These are phyloP conservation scores for Tiliacea aurago DNA, from an alignment of 2,888 invertebrate genomes.

Conservation along the genomic window DNA sequence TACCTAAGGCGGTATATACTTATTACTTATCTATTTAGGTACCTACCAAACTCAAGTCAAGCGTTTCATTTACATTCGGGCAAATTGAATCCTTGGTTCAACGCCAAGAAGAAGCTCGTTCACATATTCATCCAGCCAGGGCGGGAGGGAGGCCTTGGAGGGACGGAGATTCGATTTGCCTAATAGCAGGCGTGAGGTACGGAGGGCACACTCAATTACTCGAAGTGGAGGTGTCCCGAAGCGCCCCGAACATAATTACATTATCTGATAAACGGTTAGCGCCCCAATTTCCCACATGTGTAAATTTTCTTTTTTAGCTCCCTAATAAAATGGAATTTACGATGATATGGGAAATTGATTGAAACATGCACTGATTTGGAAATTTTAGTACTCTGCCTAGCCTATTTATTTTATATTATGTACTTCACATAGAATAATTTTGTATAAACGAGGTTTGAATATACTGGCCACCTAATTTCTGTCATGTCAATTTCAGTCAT, in stretches of 20 bases:
- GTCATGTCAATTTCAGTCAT: too few species aligned
- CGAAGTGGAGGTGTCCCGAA: conserved; percentile 88
- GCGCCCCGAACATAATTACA: conserved; percentile 88
- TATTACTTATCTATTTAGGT: conserved; percentile 31
- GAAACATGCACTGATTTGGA: conserved; percentile 53
- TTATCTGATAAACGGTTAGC: conserved; percentile 87
- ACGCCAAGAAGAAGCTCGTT: conserved; percentile 82
- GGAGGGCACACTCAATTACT: conserved; percentile 87
- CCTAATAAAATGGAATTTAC: conserved; percentile 61
- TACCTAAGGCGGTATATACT: conserved; percentile 18
- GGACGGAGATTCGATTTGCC: conserved; percentile 89
- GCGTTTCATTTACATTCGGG: conserved; percentile 87
- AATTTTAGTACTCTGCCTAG: conserved; percentile 16
- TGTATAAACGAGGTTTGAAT: neutral
- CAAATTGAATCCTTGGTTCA: conserved; percentile 89
- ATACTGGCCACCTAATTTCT: too few species aligned
- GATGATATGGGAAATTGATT: conserved; percentile 58
- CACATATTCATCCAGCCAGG: conserved; percentile 76
- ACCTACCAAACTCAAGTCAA: conserved; percentile 59
- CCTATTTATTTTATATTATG: neutral
- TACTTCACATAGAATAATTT: neutral
- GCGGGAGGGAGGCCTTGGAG: conserved; percentile 68
- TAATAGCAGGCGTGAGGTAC: conserved; percentile 85
- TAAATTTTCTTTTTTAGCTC: conserved; percentile 71
- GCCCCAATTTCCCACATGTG: conserved; percentile 70